Conservation (phyloP, 2,888 invertebrate genomes). For the Acanthosoma haemorrhoidale region DNA sequence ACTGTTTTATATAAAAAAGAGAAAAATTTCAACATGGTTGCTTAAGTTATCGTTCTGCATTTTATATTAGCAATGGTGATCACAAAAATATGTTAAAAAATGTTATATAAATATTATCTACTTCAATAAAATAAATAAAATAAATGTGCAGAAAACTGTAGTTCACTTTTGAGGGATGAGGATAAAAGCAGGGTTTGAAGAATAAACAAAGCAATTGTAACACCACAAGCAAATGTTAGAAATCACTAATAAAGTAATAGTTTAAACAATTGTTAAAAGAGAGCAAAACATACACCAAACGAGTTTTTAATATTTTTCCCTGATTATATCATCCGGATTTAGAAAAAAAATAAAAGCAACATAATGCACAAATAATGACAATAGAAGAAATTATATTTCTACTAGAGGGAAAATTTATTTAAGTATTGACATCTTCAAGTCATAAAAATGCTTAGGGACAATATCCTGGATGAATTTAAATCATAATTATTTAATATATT, state of each 20-base stretch:
- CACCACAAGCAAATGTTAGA: neutral
- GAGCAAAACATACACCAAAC: neutral
- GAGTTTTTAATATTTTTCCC: no score
- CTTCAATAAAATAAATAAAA: slow-evolving; percentile 32
- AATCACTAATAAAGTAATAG: neutral
- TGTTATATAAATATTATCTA: neutral
- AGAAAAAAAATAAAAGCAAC: no score
- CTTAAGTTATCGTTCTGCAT: no score
- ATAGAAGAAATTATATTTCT: no score
- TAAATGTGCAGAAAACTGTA: slow-evolving; percentile 38
- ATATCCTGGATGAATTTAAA: no score
- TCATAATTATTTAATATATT: no score
- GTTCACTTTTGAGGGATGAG: slow-evolving; percentile 32
- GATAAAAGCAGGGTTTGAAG: slow-evolving; percentile 11
- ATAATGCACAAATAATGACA: no score
- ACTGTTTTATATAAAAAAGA: neutral
- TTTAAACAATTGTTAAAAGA: neutral
- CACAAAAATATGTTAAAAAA: neutral
- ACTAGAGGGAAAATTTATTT: no score
- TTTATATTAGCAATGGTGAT: neutral
- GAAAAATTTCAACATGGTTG: neutral
- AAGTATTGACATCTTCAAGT: no score
- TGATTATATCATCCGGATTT: no score
- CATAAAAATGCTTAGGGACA: no score
- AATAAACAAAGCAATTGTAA: neutral